Evolutionary conservation across 2,797 vertebrate genomes (phyloP), one percentile per base, ranked within the genome.

Genomic region (Chelon auratus): DNA sequence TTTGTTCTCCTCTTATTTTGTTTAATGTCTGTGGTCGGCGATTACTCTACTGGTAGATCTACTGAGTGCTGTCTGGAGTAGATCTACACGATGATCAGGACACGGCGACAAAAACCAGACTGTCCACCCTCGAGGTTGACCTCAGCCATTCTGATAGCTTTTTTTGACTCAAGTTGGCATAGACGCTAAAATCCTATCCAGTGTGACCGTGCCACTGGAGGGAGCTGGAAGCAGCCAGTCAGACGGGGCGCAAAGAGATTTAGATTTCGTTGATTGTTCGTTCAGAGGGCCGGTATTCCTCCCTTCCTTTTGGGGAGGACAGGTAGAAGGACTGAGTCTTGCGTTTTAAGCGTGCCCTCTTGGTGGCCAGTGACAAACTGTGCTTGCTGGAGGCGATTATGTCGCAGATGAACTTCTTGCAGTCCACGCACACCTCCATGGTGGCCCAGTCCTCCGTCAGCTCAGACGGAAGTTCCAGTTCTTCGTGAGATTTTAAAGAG

Each of bases 401-500:
- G 88, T 99, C 98, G 0, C 93, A 95, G 93, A 99, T 99, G 91
- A 99, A 99, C 92, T 95, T 98, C 93, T 97, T 99, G 93, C 98
- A 99, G 96, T 99, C 97, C 82, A 99, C 97, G 0, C 98, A 99
- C 83, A 99, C 97, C 88, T 99, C 98, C 97, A 98, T 99, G n/a
- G 95, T 95, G 90, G 96, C 96, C 98, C 98, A 99, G 92, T 99
- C 98, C 91, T 98, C 97, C 52, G 95, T 98, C 78, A 99, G 86
- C 87, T 99, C 97, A 68, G 95, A 94, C 62, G 98, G 97, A 83
- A 99, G 95, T 83, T 96, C 95, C 55, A 93, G 86, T 59, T 97
- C 97, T 50, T 98, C 97, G 0, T 95, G 95, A 8, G 96, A 95
- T 78, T 95, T 96, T 9, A 96, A 68, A 52, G 97, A 96, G 76